Base-by-base conservation (phyloP, 2,113 vertebrate genomes). In the Alethe diademata region DNA sequence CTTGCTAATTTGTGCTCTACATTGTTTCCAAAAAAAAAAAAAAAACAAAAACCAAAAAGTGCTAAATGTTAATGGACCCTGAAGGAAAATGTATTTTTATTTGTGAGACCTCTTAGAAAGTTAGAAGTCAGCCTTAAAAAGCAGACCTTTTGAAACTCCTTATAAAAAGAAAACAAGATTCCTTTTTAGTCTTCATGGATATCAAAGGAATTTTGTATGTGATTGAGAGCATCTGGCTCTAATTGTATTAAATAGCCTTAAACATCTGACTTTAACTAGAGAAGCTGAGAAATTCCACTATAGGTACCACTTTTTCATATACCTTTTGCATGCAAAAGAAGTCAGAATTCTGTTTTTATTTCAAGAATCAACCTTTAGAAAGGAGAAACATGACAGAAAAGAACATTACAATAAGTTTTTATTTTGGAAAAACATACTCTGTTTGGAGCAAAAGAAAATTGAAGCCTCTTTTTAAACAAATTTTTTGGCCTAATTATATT, bases 181-280 rank as follows among this genome's bases (percentile, higher is more conserved):
- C 50, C 60, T 62, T 78, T 73, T 88, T 56, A 36, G 43, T 66
- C 12, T 71, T 87, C 58, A 19, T 79, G 67, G 90, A 88, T 94
- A 94, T 91, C 90, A 95, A 95, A 97, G 78, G 94, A 90, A 70
- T 95, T 92, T 88, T 93, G 71, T 92, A 79, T 1, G 33, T 92
- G 87, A 83, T 58, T 90, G 81, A 70, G 67, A 90, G 85, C 94
- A 95, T 95, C 95, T 97, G 96, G 74, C 87, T 96, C 54, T 96
- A 86, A 96, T 94, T 93, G 73, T 90, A n/a, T 70, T 73, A 88
- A 96, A 94, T 66, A 80, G 91, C 90, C 78, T 79, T 85, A 86
- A 94, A 93, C 89, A 43, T 94, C 90, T 92, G 92, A 91, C 51
- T 96, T 94, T 72, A 92, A 69, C 84, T 65, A 45, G 35, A 88